Conservation (phyloP, 2,888 invertebrate genomes). For the Torymus texanus region DNA sequence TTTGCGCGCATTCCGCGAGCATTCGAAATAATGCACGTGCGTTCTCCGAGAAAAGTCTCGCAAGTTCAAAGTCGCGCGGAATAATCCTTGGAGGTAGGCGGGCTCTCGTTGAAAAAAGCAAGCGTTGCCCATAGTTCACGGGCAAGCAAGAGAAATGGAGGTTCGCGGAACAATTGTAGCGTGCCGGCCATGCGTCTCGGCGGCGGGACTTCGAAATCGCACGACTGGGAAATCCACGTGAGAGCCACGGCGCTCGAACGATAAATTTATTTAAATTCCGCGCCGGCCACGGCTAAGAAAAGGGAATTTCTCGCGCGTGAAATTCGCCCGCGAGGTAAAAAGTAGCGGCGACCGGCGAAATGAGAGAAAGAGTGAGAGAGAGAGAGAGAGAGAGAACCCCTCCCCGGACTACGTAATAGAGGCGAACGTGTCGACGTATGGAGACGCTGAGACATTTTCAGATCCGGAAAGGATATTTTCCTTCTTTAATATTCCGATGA, state of each 20-base stretch:
- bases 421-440: conserved; percentile 17
- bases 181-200: conserved; percentile 46
- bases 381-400: too few relatives aligned
- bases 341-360: conserved; percentile 23
- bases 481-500: conserved; percentile 69
- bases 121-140: conserved; percentile 7
- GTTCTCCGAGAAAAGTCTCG: neutral
- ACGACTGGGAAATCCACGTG: conserved; percentile 61
- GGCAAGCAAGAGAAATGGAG: conserved; percentile 2
- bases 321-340: conserved; percentile 21
- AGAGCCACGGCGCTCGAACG: conserved; percentile 46
- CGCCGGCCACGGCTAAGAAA: conserved; percentile 2
- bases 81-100: conserved; percentile 24
- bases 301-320: conserved; percentile 36
- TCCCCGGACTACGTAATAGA: conserved; percentile 6
- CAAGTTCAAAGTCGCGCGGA: conserved; percentile 16
- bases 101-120: neutral
- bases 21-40: neutral
- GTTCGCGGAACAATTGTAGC: conserved; percentile 37
- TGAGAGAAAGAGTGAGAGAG: neutral
- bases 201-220: conserved; percentile 58
- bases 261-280: conserved; percentile 57
- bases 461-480: conserved; percentile 64
- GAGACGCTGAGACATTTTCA: conserved; percentile 25
- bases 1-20: neutral